Evolutionary conservation across 2,113 vertebrate species (phyloP).

Genomic region (Telmatochromis sp.): DNA sequence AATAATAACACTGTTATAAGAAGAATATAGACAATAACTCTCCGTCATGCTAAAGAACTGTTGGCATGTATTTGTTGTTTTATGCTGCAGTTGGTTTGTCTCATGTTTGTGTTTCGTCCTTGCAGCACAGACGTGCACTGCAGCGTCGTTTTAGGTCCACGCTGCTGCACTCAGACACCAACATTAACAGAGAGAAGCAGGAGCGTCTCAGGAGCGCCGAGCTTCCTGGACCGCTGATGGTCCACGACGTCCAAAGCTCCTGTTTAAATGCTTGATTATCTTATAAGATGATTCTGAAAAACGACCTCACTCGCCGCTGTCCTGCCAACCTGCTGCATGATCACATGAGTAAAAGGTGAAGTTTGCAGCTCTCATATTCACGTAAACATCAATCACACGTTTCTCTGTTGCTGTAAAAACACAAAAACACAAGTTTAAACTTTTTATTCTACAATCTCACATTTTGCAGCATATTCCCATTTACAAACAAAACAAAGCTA

Average conservation of each 20-base stretch:
- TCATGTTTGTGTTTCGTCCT: background rate
- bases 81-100: background rate
- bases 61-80: background rate
- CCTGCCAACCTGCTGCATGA: background rate
- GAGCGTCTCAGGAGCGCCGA: background rate
- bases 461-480: background rate
- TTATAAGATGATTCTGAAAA: background rate
- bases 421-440: background rate
- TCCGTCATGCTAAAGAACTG: background rate
- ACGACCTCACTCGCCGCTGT: background rate
- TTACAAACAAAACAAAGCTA: background rate
- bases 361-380: background rate
- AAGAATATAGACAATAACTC: background rate
- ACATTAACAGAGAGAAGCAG: background rate
- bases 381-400: fast-evolving
- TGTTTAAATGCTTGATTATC: background rate
- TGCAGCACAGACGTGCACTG: background rate
- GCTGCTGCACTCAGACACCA: background rate
- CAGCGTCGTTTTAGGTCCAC: fast-evolving
- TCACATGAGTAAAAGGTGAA: background rate
- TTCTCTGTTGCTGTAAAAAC: background rate
- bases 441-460: background rate
- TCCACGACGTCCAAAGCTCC: background rate
- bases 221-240: background rate
- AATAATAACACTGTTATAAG: background rate